Evolutionary conservation across 2,113 vertebrate species (phyloP).

Genomic region (Salvelinus sp.): DNA sequence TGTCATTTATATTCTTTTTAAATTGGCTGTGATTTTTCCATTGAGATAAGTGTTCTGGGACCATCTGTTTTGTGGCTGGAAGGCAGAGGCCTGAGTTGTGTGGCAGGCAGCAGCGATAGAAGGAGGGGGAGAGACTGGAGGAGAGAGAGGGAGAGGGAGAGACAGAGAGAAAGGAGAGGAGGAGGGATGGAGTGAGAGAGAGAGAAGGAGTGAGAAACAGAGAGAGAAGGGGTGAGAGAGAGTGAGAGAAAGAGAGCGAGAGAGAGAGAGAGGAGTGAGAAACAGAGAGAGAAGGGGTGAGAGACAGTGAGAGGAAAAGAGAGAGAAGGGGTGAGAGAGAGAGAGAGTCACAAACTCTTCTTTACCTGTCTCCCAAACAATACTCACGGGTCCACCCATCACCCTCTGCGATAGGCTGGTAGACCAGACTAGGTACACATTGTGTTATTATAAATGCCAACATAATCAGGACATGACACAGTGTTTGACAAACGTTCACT

Average conservation of each 20-base stretch:
- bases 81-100: constrained; percentile 53
- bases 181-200: not conserved
- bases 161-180: constrained; percentile 32
- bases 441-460: constrained; percentile 42
- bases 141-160: not conserved
- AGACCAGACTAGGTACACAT: constrained; percentile 54
- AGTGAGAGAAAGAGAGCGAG: not conserved
- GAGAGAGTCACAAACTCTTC: no score
- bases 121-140: constrained; percentile 40
- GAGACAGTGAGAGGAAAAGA: not conserved
- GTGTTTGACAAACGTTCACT: constrained; percentile 50
- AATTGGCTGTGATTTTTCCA: constrained; percentile 72
- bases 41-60: constrained; percentile 69
- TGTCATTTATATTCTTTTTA: constrained; percentile 77
- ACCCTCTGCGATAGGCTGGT: constrained; percentile 55
- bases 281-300: no score
- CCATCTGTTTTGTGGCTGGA: constrained; percentile 74
- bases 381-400: no score
- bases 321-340: no score
- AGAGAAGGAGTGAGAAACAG: no score
- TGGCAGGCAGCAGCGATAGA: constrained; percentile 63
- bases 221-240: constrained; percentile 6
- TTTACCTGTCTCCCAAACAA: no score
- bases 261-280: no score
- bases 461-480: constrained; percentile 44